These are phyloP conservation scores for Rhodeus uyekii DNA, from an alignment of 2,797 vertebrate genomes.

Conservation along the genomic window DNA sequence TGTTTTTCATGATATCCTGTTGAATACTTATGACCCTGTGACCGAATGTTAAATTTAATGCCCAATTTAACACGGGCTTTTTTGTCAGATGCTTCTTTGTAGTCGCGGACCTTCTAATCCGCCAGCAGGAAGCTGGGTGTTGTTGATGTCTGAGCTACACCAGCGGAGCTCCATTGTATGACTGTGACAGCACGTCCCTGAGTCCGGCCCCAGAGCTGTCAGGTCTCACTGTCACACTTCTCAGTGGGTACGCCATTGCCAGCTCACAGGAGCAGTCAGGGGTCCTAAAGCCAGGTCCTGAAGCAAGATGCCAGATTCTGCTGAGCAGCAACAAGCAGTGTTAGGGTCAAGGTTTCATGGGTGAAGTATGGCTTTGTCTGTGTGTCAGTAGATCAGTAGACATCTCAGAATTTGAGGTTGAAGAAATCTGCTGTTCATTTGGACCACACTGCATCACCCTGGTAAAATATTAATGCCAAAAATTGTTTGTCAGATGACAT, in stretches of 20 bases:
- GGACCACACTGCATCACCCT: neutral
- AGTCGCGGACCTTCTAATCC: slow-evolving; percentile 67
- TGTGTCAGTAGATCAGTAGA: slow-evolving; percentile 56
- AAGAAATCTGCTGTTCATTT: slow-evolving; percentile 9
- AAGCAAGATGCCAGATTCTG: slow-evolving; percentile 71
- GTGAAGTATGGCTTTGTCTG: slow-evolving; percentile 66
- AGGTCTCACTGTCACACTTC: slow-evolving; percentile 79
- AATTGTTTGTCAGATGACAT: neutral
- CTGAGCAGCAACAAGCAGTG: slow-evolving; percentile 76
- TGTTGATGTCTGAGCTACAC: slow-evolving; percentile 66
- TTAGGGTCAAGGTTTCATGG: slow-evolving; percentile 65
- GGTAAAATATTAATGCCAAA: neutral
- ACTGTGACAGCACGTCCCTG: slow-evolving; percentile 73
- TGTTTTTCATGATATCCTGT: slow-evolving; percentile 66
- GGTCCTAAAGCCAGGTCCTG: slow-evolving; percentile 71
- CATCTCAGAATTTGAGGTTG: neutral
- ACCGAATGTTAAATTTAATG: slow-evolving; percentile 78
- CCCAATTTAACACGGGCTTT: slow-evolving; percentile 80
- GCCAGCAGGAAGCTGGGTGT: slow-evolving; percentile 64
- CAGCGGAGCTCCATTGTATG: slow-evolving; percentile 70
- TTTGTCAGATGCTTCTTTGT: slow-evolving; percentile 73
- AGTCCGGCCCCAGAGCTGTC: slow-evolving; percentile 79
- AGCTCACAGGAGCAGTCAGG: slow-evolving; percentile 72
- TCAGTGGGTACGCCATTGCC: slow-evolving; percentile 72
- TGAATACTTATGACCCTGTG: slow-evolving; percentile 76